Conservation (phyloP, 2,113 vertebrate species). For the Osmerus mordax region DNA sequence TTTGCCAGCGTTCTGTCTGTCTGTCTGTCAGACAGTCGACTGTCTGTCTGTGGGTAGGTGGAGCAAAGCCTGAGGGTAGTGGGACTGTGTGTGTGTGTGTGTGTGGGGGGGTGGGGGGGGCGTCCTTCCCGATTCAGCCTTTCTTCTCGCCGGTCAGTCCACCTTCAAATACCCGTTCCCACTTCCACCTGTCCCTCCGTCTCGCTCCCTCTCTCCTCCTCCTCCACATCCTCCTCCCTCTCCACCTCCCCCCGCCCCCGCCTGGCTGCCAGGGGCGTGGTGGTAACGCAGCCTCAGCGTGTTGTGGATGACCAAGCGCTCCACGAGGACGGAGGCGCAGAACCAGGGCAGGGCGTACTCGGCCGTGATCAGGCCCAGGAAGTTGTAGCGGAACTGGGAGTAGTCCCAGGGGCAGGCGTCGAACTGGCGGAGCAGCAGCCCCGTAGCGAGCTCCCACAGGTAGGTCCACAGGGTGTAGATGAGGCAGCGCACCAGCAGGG, state of each 20-base stretch:
- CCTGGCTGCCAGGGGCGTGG: constrained; percentile 61
- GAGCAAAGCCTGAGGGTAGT: constrained; percentile 3
- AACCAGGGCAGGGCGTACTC: constrained; percentile 98
- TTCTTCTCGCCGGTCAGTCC: constrained; percentile 69
- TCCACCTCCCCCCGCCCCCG: constrained; percentile 9
- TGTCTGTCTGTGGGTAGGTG: not conserved
- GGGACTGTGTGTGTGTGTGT: constrained; percentile 22
- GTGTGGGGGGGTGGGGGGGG: not conserved
- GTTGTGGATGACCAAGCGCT: constrained; percentile 92
- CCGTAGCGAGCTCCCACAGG: constrained; percentile 94
- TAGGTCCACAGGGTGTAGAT: constrained; percentile 98
- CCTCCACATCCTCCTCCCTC: constrained; percentile 64
- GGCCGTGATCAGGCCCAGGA: constrained; percentile 95
- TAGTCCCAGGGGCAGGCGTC: constrained; percentile 98
- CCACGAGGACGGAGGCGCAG: constrained; percentile 91
- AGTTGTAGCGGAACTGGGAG: constrained; percentile 95
- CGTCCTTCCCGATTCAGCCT: not conserved
- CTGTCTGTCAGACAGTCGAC: not conserved
- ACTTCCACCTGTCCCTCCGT: constrained; percentile 55
- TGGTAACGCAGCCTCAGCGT: constrained; percentile 87
- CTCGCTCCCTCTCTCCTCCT: constrained; percentile 46
- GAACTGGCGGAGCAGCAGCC: constrained; percentile 91
- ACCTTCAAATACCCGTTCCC: constrained; percentile 85
- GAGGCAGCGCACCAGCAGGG: constrained; percentile 86
- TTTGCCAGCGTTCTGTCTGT: too few species aligned